A percentile compares a stretch with the other conserved stretches of the same genome.
Conservation (phyloP, 2,797 vertebrate species). For the Schizopygopsis malacanthus region DNA sequence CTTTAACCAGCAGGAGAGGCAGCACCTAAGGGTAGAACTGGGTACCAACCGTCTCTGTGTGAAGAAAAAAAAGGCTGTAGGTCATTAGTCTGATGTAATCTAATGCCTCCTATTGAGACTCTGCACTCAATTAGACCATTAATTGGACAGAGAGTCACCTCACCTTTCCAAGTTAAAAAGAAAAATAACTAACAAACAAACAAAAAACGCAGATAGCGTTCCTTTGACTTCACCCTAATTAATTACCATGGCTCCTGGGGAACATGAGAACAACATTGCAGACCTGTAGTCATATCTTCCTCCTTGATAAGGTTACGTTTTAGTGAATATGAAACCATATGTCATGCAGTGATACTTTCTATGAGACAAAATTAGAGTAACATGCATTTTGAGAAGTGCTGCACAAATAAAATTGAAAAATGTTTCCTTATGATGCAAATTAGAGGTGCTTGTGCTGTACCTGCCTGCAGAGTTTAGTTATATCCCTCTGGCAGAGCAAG, state of each 20-base stretch:
- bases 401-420: neutral
- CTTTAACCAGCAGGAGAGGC: conserved; percentile 23
- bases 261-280: conserved; percentile 33
- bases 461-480: conserved; percentile 4
- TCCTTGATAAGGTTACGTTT: conserved; percentile 39
- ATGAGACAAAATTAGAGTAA: conserved; percentile 2
- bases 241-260: conserved; percentile 51
- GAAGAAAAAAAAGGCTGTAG: conserved; percentile 45
- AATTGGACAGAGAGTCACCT: conserved; percentile 64
- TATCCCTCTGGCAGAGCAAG: neutral
- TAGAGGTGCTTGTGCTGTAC: neutral
- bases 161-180: conserved; percentile 59
- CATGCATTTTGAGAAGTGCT: neutral
- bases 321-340: conserved; percentile 25
- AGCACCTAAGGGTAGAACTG: neutral
- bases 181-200: conserved; percentile 39
- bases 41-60: conserved; percentile 38
- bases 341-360: neutral
- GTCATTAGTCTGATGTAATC: conserved; percentile 63
- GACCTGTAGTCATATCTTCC: conserved; percentile 33
- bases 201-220: conserved; percentile 33
- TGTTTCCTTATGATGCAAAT: neutral
- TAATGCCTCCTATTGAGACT: conserved; percentile 58
- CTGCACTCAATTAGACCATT: conserved; percentile 61
- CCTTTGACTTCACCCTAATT: conserved; percentile 59